A percentile compares a stretch with the other conserved stretches of the same genome.
Conservation (phyloP, 64 coral and sea anemone genomes). For the Astreopora myriophthalma region DNA sequence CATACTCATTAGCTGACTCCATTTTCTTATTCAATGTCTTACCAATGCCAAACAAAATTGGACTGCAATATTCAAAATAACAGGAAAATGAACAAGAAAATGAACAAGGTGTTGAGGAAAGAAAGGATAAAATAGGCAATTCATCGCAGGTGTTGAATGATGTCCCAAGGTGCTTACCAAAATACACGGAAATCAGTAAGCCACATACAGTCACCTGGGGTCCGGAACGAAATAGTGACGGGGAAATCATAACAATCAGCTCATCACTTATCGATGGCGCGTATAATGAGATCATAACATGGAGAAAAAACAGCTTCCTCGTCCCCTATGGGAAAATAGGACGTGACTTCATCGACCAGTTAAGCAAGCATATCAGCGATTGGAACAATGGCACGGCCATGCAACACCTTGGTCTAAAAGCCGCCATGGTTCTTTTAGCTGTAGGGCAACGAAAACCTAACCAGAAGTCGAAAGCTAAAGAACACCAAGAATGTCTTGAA, state of each 20-base stretch:
- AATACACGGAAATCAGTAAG: constrained; percentile 33
- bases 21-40: too few species aligned
- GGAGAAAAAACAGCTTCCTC: too few species aligned
- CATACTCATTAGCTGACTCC: too few species aligned
- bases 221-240: background rate
- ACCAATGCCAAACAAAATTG: too few species aligned
- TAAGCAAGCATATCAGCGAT: constrained; percentile 21
- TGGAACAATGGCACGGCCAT: constrained; percentile 30
- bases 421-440: constrained; percentile 34
- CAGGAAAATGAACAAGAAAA: too few species aligned
- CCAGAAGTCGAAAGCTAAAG: too few species aligned
- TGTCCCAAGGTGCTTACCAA: constrained; percentile 60
- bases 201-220: too few species aligned
- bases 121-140: constrained; percentile 46
- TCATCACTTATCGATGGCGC: background rate
- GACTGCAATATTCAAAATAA: too few species aligned
- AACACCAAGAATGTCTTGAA: too few species aligned
- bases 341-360: too few species aligned
- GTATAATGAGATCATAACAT: too few species aligned
- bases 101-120: constrained; percentile 13
- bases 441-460: background rate
- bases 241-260: constrained; percentile 36
- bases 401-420: constrained; percentile 27
- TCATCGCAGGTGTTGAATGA: constrained; percentile 58
- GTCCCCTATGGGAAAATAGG: too few species aligned